Conservation (phyloP, 2,797 vertebrate genomes). For the Cetoscarus ocellatus region DNA sequence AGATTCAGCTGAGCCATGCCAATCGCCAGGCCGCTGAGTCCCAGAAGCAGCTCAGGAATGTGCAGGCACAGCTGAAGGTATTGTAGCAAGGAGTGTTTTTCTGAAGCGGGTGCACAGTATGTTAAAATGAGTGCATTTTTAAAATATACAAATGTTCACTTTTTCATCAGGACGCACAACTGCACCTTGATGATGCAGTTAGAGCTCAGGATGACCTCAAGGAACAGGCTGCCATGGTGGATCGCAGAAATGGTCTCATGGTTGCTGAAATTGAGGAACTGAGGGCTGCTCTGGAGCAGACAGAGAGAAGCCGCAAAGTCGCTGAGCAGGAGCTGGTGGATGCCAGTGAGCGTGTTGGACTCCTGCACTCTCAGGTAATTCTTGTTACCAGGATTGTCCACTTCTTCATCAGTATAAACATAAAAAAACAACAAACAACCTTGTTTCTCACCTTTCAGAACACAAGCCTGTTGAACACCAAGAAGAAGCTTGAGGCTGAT, state of each 20-base stretch:
- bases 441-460: constrained; percentile 79
- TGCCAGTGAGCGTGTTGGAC: constrained; percentile 86
- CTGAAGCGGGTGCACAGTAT: no score
- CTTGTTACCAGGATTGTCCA: neutral
- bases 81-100: neutral
- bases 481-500: constrained; percentile 90
- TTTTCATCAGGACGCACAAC: constrained; percentile 83
- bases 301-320: constrained; percentile 85
- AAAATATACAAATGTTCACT: neutral
- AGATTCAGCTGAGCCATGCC: constrained; percentile 90
- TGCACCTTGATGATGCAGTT: constrained; percentile 89
- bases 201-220: constrained; percentile 89
- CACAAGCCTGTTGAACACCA: constrained; percentile 83
- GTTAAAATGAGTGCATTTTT: no score
- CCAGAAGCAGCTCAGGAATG: constrained; percentile 88
- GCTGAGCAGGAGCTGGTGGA: constrained; percentile 91
- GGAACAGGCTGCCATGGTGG: constrained; percentile 90
- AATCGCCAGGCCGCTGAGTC: constrained; percentile 88
- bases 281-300: constrained; percentile 88
- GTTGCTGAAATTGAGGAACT: constrained; percentile 90
- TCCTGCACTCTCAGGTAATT: constrained; percentile 83
- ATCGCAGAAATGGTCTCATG: constrained; percentile 88
- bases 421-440: no score
- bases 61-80: constrained; percentile 92
- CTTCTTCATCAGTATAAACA: neutral